Evolutionary conservation across 2,113 vertebrate genomes (phyloP).

Genomic region (Mus pahari): DNA sequence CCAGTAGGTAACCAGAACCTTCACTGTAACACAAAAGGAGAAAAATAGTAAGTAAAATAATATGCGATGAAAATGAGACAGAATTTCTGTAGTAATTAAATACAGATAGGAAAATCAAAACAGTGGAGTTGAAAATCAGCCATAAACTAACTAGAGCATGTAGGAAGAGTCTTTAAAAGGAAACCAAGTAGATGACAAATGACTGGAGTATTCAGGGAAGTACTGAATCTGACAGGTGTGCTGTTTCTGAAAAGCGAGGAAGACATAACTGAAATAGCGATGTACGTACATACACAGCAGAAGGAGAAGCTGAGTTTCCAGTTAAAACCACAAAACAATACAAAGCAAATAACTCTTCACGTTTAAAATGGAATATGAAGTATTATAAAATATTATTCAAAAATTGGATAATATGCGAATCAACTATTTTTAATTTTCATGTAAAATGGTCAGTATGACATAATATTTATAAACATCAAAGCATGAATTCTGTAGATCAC

Average conservation of each 20-base stretch:
- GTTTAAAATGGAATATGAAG: not conserved
- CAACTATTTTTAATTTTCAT: not conserved
- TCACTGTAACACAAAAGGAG: not conserved
- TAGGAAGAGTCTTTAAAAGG: not conserved
- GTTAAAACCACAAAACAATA: not conserved
- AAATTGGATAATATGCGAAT: not conserved
- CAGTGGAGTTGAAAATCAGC: not conserved
- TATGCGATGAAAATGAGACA: not conserved
- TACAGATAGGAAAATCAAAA: not conserved
- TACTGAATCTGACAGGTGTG: not conserved
- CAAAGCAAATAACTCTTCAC: not conserved
- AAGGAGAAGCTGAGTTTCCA: not conserved
- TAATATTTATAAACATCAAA: not conserved
- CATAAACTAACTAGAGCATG: not conserved
- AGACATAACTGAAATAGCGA: not conserved
- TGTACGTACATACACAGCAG: rapidly evolving
- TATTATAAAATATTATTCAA: not conserved
- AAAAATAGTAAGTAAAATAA: not conserved
- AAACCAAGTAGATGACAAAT: not conserved
- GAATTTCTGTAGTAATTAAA: not conserved
- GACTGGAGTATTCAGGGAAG: not conserved
- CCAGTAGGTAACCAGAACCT: not conserved
- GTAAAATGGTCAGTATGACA: not conserved
- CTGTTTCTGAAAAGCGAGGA: not conserved
- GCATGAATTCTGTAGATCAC: not conserved